Conservation (phyloP, 2,113 vertebrate species). For the Silurus glanis region DNA sequence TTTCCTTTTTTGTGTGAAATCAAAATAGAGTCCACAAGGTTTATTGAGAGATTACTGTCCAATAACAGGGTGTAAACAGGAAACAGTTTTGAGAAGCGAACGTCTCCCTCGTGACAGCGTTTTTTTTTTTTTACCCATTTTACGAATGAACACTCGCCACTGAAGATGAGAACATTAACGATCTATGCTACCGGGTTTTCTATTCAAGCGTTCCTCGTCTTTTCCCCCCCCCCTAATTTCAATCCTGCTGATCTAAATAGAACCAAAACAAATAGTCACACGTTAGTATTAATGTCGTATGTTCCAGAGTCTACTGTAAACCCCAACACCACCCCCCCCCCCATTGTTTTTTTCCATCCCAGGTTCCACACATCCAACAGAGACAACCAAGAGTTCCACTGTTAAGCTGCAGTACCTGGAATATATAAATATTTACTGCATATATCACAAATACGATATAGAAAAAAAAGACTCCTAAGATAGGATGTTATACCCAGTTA, state of each 20-base stretch:
- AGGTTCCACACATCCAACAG: slow-evolving; percentile 45
- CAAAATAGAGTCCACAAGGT: slow-evolving; percentile 50
- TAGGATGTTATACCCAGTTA: slow-evolving; percentile 30
- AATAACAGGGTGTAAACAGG: slow-evolving; percentile 71
- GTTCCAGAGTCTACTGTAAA: slow-evolving; percentile 57
- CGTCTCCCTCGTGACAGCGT: slow-evolving; percentile 8
- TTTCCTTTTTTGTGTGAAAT: slow-evolving; percentile 20
- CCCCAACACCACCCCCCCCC: background rate
- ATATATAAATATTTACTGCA: slow-evolving; percentile 47
- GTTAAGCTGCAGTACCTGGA: slow-evolving; percentile 39
- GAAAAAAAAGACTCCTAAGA: slow-evolving; percentile 24
- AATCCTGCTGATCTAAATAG: slow-evolving; percentile 66
- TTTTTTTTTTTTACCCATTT: background rate
- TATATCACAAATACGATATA: slow-evolving; percentile 44
- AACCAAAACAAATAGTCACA: slow-evolving; percentile 66
- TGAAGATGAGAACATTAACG: slow-evolving; percentile 63
- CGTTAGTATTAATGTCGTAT: slow-evolving; percentile 77
- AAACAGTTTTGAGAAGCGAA: slow-evolving; percentile 54
- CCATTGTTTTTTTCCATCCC: slow-evolving; percentile 31
- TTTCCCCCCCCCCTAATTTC: slow-evolving; percentile 49
- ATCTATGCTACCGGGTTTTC: slow-evolving; percentile 71
- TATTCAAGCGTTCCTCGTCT: slow-evolving; percentile 64
- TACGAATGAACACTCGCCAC: slow-evolving; percentile 17
- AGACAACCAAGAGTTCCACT: slow-evolving; percentile 28
- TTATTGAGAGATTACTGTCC: slow-evolving; percentile 68